Evolutionary conservation across 2,888 invertebrate genomes (phyloP).

Genomic region (Fragum whitleyi): DNA sequence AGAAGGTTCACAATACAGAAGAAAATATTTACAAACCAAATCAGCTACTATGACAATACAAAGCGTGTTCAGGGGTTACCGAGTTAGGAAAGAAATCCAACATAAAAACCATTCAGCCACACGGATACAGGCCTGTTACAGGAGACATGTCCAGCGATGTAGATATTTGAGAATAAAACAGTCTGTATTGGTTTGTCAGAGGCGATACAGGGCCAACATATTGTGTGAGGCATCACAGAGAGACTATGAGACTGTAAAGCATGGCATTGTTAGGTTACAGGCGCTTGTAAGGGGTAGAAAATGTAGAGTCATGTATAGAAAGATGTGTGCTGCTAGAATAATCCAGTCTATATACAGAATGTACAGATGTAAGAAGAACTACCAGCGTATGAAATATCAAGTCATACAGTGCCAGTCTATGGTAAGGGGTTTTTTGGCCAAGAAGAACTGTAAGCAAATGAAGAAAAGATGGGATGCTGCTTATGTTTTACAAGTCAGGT

Average conservation of each 20-base stretch:
- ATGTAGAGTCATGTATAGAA: conserved; percentile 11
- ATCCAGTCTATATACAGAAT: conserved; percentile 66
- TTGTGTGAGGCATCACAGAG: neutral
- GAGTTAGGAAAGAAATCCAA: conserved; percentile 40
- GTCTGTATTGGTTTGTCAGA: conserved; percentile 64
- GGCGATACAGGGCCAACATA: conserved; percentile 44
- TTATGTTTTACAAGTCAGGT: conserved; percentile 14
- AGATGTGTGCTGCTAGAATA: conserved; percentile 39
- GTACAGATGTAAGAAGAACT: conserved; percentile 40
- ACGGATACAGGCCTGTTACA: conserved; percentile 64
- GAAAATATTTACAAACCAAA: conserved; percentile 48
- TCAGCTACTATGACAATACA: conserved; percentile 70
- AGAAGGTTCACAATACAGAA: conserved; percentile 22
- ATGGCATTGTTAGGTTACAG: neutral
- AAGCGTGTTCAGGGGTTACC: conserved; percentile 48
- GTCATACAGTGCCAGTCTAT: conserved; percentile 63
- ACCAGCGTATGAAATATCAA: conserved; percentile 28
- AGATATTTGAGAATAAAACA: conserved; percentile 40
- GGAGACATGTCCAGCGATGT: conserved; percentile 24
- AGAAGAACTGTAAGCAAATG: conserved; percentile 36
- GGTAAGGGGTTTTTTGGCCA: conserved; percentile 41
- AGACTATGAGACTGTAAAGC: neutral
- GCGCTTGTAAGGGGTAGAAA: conserved; percentile 5
- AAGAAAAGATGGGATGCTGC: conserved; percentile 44
- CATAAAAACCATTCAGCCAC: conserved; percentile 50